Evolutionary conservation across 2,888 invertebrate genomes (phyloP), one percentile per base, ranked within the genome.

Genomic region (Diadegma fenestrale): DNA sequence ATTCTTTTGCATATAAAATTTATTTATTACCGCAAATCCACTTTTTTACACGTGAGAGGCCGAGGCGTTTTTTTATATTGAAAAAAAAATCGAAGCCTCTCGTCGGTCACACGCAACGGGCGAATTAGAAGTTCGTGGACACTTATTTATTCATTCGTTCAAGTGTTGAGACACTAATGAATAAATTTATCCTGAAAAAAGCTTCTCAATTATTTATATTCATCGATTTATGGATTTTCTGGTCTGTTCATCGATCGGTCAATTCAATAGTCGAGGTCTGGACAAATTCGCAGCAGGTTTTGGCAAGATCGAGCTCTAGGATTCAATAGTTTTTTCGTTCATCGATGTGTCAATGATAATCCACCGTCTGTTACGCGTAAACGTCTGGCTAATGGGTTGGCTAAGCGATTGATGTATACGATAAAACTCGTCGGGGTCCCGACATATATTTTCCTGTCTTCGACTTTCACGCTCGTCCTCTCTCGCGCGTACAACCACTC

Each of bases 321-420:
- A 26, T 58, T 58, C 26, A 1, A 26, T 6, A 14, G 12, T 19
- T 33, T 51, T 8, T 22, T 54, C 14, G 51, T n/a, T 1, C 30
- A n/a, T 30, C 41, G 58, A 72, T 41, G 43, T 30, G 61, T 30
- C 30, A 63, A 63, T 45, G 10, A 61, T 19, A 51, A 71, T 37
- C 26, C 72, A n/a, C 41, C 54, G 64, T 22, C 61, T 75, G 75
- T 76, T 63, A 89, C 88, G 90, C 90, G 90, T 91, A 90, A 92
- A 93, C 91, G 30, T 30, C 48, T 87, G 91, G 88, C 90, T 93
- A 93, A 93, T 93, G 92, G 93, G 88, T 90, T 91, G 91, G 91
- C 91, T 92, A 92, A 69, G 66, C 66, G 26, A 81, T 84, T 78
- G 81, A 92, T 91, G 92, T 91, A n/a, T n/a, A 48, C 88, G 90